Percentiles rank a stretch among this genome's conserved stretches.
These are phyloP conservation scores for Wiebesia pumilae DNA, from an alignment of 1,140 invertebrate genomes.

Conservation along the genomic window DNA sequence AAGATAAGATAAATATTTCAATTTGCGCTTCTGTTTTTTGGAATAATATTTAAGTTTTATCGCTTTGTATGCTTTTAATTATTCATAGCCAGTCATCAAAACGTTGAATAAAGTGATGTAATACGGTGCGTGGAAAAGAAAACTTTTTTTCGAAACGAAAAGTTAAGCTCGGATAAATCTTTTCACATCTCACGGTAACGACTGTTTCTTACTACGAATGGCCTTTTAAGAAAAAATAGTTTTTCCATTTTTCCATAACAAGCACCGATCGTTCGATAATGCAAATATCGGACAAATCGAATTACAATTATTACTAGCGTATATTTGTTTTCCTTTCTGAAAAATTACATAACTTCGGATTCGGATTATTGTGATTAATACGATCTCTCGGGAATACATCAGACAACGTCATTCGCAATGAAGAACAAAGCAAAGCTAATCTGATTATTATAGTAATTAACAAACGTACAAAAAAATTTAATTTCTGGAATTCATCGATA, in stretches of 20 bases:
- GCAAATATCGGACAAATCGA: neutral
- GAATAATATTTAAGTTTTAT: neutral
- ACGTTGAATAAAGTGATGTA: too few relatives aligned
- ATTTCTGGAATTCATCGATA: conserved; percentile 7
- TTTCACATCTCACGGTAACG: too few relatives aligned
- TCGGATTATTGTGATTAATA: neutral
- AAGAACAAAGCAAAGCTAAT: neutral
- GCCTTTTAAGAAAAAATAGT: too few relatives aligned
- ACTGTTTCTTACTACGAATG: too few relatives aligned
- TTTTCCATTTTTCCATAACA: too few relatives aligned
- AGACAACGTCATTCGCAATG: neutral
- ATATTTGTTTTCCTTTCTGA: neutral
- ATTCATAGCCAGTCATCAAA: neutral
- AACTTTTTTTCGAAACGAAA: too few relatives aligned
- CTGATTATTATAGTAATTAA: neutral
- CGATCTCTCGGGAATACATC: too few relatives aligned
- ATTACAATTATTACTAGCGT: neutral
- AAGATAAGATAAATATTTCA: conserved; percentile 16
- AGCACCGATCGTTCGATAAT: too few relatives aligned
- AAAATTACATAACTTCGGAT: conserved; percentile 2
- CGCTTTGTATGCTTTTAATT: neutral
- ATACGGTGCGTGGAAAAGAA: too few relatives aligned
- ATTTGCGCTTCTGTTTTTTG: neutral
- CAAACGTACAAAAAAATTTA: neutral
- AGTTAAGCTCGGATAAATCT: too few relatives aligned